Conservation (phyloP, 2,888 invertebrate genomes). For the Julus scanicus region DNA sequence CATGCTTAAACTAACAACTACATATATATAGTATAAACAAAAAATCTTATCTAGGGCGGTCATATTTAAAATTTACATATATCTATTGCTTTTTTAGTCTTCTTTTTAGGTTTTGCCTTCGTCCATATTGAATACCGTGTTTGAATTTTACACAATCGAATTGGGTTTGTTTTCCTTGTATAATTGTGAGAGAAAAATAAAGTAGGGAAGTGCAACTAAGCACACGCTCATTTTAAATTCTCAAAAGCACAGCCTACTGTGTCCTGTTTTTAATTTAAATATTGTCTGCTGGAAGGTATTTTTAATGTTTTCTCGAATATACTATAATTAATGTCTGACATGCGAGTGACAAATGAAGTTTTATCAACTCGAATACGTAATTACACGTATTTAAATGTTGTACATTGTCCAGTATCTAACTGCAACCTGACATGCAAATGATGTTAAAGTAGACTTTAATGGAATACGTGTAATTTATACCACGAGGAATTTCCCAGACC, state of each 20-base stretch:
- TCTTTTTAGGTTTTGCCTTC: too few relatives aligned
- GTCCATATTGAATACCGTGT: too few relatives aligned
- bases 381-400: not conserved
- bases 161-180: too few relatives aligned
- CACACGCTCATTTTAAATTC: too few relatives aligned
- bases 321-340: not conserved
- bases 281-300: not conserved
- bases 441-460: not conserved
- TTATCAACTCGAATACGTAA: not conserved
- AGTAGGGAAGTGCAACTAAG: too few relatives aligned
- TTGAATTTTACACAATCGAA: too few relatives aligned
- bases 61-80: too few relatives aligned
- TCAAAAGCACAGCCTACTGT: not conserved
- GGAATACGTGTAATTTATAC: not conserved
- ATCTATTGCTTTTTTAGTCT: too few relatives aligned
- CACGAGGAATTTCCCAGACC: not conserved
- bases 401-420: not conserved
- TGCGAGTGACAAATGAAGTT: not conserved
- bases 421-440: constrained; percentile 13
- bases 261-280: not conserved
- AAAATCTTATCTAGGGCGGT: too few relatives aligned
- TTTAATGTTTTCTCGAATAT: not conserved
- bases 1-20: not conserved
- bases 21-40: not conserved
- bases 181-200: too few relatives aligned